Conservation (phyloP, 2,888 invertebrate species). For the Eilema depressum region DNA sequence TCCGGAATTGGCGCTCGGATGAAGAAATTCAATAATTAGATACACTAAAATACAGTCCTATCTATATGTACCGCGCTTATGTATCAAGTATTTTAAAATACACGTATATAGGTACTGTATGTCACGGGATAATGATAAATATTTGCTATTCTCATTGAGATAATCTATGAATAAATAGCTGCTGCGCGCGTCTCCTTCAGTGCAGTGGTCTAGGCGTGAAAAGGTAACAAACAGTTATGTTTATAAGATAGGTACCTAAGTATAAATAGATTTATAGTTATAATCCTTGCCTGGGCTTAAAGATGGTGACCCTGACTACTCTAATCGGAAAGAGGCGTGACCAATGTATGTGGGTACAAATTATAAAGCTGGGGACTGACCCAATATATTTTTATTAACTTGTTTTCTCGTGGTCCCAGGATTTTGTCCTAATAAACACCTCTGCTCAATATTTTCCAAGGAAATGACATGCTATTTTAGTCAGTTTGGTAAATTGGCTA, state of each 20-base stretch:
- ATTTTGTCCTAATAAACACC: no score
- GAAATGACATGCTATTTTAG: no score
- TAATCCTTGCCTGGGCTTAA: neutral
- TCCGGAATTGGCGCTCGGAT: no score
- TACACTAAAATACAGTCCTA: no score
- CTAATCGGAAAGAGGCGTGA: neutral
- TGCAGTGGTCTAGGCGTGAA: neutral
- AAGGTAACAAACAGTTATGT: neutral
- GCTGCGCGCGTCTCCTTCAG: neutral
- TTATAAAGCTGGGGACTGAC: constrained; percentile 16
- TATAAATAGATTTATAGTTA: no score
- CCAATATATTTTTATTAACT: constrained; percentile 13
- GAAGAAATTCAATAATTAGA: no score
- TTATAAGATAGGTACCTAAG: no score
- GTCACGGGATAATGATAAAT: neutral
- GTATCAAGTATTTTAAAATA: neutral
- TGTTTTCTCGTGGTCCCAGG: neutral
- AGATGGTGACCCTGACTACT: neutral
- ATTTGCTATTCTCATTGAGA: neutral
- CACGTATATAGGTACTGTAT: neutral
- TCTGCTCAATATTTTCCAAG: no score
- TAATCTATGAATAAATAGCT: neutral
- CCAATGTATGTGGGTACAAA: neutral
- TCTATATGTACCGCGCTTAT: neutral
- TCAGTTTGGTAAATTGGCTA: no score